Evolutionary conservation across 2,888 invertebrate genomes (phyloP), one percentile per base, ranked within the genome.

Genomic region (Litoditis marina): DNA sequence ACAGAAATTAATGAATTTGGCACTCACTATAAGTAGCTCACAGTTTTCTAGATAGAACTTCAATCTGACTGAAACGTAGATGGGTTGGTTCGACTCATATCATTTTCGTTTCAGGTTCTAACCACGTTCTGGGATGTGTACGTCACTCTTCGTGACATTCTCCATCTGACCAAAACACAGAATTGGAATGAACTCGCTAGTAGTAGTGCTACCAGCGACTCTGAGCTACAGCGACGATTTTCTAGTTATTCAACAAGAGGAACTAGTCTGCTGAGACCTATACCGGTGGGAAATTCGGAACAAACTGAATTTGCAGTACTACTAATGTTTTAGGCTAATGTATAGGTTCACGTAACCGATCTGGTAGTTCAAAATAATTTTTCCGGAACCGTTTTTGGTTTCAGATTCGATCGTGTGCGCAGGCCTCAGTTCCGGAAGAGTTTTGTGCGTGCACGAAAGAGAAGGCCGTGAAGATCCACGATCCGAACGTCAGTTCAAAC

Each of bases 371-470:
- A n/a, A n/a, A n/a, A n/a, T n/a, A n/a, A n/a, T n/a, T n/a, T n/a
- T n/a, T n/a, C n/a, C n/a, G n/a, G n/a, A n/a, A n/a, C n/a, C n/a
- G n/a, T 39, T 39, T 39, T 16, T 39, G 39, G n/a, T 63, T 65
- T 57, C 42, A 68, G 58, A 61, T 67, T 13, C 53, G 81, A 53
- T 64, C 52, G 5, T 82, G 81, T 64, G 60, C 50, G n/a, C 54
- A 67, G 11, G 80, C 81, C 1, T 58, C 66, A 13, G 73, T 81
- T 22, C 81, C 81, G 16, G 74, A 79, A 50, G 80, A 81, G 46
- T 79, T 72, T 63, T 81, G 81, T 63, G 71, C 78, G 28, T 81
- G 81, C 53, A 69, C 78, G 42, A 51, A 49, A 19, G 79, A 78
- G 60, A 61, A 55, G n/a, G 19, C 52, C 6, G 62, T 77, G 13